Conservation (phyloP, 2,797 vertebrate species). For the Miopithecus talapoin region DNA sequence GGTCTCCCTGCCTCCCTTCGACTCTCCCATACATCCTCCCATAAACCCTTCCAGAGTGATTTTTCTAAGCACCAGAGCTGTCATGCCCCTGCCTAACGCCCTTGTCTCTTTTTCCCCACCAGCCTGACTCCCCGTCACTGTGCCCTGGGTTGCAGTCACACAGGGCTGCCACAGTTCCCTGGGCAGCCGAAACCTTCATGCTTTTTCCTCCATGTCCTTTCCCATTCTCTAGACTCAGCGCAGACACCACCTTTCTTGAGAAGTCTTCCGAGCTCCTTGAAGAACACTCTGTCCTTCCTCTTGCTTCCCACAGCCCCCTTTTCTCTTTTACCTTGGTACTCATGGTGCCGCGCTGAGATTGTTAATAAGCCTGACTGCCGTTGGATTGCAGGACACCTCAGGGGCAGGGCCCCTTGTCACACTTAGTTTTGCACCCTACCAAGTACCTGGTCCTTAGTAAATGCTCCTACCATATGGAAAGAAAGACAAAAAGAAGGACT, state of each 20-base stretch:
- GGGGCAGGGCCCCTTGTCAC: background rate
- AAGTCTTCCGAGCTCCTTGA: background rate
- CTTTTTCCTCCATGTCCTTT: no score
- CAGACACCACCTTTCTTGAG: background rate
- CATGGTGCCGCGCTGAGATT: fast-evolving
- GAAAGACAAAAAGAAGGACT: background rate
- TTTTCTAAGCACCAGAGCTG: background rate
- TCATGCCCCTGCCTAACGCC: background rate
- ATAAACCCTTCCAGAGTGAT: background rate
- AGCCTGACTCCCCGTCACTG: background rate
- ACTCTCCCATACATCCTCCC: background rate
- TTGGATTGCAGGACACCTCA: background rate
- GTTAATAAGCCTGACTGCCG: background rate
- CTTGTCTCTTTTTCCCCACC: background rate
- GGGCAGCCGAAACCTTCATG: background rate
- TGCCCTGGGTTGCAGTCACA: fast-evolving
- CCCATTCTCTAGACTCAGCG: background rate
- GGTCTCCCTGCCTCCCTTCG: background rate
- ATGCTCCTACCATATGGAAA: background rate
- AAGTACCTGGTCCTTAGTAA: background rate
- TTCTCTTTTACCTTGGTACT: background rate
- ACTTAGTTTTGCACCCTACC: background rate
- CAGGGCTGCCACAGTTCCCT: fast-evolving
- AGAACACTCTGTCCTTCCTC: background rate
- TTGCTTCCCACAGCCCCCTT: background rate